These are phyloP conservation scores for Epizoanthus fatuus DNA, from an alignment of 92 coral and sea anemone species.

Conservation along the genomic window DNA sequence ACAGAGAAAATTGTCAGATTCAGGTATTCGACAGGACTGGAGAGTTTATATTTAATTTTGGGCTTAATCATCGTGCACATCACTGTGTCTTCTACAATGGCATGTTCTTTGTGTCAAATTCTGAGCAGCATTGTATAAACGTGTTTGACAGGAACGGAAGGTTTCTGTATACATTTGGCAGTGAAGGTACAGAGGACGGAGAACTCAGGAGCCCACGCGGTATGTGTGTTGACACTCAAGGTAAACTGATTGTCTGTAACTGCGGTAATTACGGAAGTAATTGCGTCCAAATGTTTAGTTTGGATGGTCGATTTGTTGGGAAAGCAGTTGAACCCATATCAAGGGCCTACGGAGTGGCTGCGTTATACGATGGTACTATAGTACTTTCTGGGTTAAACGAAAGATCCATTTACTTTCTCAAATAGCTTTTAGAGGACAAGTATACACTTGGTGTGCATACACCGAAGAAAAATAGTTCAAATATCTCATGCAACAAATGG, in stretches of 20 bases:
- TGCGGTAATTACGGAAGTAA: not conserved
- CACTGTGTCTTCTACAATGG: too few species aligned
- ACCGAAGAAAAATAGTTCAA: too few species aligned
- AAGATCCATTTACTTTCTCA: not conserved
- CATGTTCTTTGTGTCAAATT: too few species aligned
- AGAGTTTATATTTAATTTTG: too few species aligned
- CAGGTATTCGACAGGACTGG: too few species aligned
- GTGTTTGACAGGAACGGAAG: constrained; percentile 1
- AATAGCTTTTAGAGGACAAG: not conserved
- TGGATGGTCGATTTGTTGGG: constrained; percentile 1
- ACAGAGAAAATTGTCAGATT: too few species aligned
- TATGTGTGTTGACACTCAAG: not conserved
- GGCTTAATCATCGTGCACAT: too few species aligned
- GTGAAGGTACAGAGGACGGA: not conserved
- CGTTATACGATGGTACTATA: not conserved
- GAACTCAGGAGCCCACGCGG: not conserved
- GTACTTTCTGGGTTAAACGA: not conserved
- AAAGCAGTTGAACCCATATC: not conserved
- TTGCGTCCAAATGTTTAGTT: not conserved
- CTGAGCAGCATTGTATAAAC: not conserved
- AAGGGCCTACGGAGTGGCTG: not conserved
- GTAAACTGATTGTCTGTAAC: not conserved
- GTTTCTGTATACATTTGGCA: not conserved
- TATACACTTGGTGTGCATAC: too few species aligned
- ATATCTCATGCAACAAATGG: too few species aligned